Conservation (phyloP, 1,140 invertebrate genomes). For the Drosophila punjabiensis region DNA sequence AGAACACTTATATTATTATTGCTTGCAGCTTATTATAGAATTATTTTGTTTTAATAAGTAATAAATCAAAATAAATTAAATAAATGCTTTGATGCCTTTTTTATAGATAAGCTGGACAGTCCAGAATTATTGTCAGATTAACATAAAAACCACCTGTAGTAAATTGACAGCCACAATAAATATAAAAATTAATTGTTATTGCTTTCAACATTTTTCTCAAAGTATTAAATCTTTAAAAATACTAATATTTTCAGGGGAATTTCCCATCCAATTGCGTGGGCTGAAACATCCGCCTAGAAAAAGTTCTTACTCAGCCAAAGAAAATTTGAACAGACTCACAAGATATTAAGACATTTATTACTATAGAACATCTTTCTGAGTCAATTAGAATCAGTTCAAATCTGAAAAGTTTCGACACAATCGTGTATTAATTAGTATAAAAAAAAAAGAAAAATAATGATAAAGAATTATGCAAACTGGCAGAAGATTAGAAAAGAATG, state of each 20-base stretch:
- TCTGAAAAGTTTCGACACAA: conserved; percentile 8
- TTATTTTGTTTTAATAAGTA: not conserved
- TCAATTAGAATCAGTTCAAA: conserved; percentile 15
- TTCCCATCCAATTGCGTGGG: conserved; percentile 30
- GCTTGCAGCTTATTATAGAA: not conserved
- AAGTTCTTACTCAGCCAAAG: conserved; percentile 23
- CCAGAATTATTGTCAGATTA: not conserved
- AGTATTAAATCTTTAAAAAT: conserved; percentile 1
- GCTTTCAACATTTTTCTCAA: not conserved
- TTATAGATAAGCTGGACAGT: not conserved
- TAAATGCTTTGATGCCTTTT: no score
- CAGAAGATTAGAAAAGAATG: conserved; percentile 20
- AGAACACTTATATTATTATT: not conserved
- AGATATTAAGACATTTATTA: conserved; percentile 29
- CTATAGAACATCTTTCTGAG: conserved; percentile 18
- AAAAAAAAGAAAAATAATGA: not conserved
- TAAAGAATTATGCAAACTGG: conserved; percentile 19
- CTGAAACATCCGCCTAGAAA: not conserved
- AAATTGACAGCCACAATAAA: not conserved
- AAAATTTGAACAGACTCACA: conserved; percentile 16
- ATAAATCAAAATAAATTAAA: not conserved
- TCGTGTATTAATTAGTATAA: conserved; percentile 9
- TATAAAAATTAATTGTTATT: not conserved
- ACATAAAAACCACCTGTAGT: not conserved
- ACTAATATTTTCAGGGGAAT: conserved; percentile 24